Percentiles rank a stretch among this genome's conserved stretches.
Evolutionary conservation across 2,113 vertebrate genomes (phyloP).

Genomic region (Lathamus discolor): DNA sequence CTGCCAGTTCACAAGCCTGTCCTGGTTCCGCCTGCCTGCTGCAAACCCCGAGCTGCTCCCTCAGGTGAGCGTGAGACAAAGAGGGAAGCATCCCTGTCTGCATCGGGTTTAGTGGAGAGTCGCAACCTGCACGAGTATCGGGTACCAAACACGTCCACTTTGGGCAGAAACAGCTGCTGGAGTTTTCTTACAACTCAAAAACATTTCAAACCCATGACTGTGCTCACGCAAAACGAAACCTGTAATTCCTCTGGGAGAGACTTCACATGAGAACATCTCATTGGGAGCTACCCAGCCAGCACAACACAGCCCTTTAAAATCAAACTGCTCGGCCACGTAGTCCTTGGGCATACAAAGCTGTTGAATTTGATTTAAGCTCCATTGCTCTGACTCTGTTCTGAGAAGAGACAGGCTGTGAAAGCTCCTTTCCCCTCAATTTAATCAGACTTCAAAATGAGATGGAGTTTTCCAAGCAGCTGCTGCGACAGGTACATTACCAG

Average conservation of each 20-base stretch:
- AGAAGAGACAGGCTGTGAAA: conserved; percentile 16
- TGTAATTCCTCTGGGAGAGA: not conserved
- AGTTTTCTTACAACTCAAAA: not conserved
- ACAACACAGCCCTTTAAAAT: not conserved
- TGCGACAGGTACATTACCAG: not conserved
- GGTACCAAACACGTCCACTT: not conserved
- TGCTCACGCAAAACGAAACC: not conserved
- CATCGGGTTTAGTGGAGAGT: not conserved
- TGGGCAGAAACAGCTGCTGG: not conserved
- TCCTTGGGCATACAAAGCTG: not conserved
- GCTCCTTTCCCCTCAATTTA: conserved; percentile 22
- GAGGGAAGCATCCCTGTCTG: not conserved
- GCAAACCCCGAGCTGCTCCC: not conserved
- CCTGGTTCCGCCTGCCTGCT: not conserved
- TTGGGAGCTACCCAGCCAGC: not conserved
- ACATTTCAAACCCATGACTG: not conserved
- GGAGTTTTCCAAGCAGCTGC: conserved; percentile 39
- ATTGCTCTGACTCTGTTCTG: not conserved
- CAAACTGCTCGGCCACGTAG: not conserved
- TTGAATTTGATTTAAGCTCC: conserved; percentile 37
- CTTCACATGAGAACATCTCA: not conserved
- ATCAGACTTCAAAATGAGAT: conserved; percentile 31
- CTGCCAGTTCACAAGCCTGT: not conserved
- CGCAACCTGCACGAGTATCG: not conserved
- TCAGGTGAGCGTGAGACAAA: fast-evolving